Evolutionary conservation across 1,140 invertebrate genomes (phyloP), one percentile per base, ranked within the genome.

Genomic region (Odontomachus brunneus): DNA sequence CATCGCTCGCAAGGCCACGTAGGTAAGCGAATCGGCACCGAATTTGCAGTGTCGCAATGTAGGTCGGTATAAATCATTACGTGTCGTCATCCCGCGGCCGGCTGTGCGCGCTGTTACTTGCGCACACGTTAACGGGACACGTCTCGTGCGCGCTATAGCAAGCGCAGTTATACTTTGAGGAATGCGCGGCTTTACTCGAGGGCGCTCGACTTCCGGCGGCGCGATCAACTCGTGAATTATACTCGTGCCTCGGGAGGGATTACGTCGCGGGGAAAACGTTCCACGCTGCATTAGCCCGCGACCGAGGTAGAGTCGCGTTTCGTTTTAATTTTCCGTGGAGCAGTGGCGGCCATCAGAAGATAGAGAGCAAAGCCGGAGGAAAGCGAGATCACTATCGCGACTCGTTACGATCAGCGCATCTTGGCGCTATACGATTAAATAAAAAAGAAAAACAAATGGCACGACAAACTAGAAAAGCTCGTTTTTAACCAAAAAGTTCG

Each of bases 11-110:
- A 5, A 4, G 29, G 71, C 17, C 60, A n/a, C 59, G n/a, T 44
- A 44, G 24, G 49, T 55, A 44, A n/a, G 53, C 62, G 38, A 7
- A 44, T 11, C 38, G 38, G 38, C 33, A 57, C 76, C 82, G 12
- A 84, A 84, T 84, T 71, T 62, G 51, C 51, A 3, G 15, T 66
- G 60, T 65, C 55, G 65, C 15, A 49, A 81, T 84, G 51, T 81
- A 69, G 82, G 75, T 86, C 76, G 74, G 19, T 55, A 48, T 29
- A 74, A 76, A 88, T 88, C 82, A 88, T 84, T 82, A 74, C 82
- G 78, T 78, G 82, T 87, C 82, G 69, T 84, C 84, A 82, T 86
- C 19, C 33, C 78, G 57, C 55, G 38, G 9, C 60, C 24, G 59
- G 29, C 49, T 76, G 33, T 82, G 84, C 73, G 57, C 76, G 82